Base-by-base conservation (phyloP, 2,888 invertebrate species). In the Drosophila pullipes region DNA sequence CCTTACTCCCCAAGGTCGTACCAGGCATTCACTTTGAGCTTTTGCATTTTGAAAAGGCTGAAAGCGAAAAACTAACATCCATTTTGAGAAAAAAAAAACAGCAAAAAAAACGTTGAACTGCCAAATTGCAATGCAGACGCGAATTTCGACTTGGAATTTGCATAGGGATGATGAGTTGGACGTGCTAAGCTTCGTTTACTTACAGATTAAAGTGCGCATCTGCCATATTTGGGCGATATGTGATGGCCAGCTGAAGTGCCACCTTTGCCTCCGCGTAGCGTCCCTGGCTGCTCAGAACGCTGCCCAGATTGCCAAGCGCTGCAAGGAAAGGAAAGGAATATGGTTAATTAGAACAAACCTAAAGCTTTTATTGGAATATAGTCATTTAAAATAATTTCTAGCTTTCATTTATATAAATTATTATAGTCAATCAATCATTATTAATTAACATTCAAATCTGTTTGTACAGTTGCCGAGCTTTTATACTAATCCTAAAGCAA, bases 141-240 rank as follows among this genome's bases (percentile, higher is more conserved):
- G 60, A 79, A 72, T 72, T 79, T 66, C 47, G 78, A 41, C 74
- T 55, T 62, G 75, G 75, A 52, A 76, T 78, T 76, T 81, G 73
- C 83, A 81, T 73, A 68, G 62, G 54, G 69, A 60, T 73, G 76
- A 65, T 55, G 69, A 69, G 64, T 69, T 49, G 59, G 59, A 85
- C 72, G 83, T 79, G 83, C 41, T 35, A 73, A 63, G 74, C 64
- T 69, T 61, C 69, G 74, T 74, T 77, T 93, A 97, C 98, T 98
- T 94, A 99, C 98, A 98, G 95, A 94, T 99, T 99, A 94, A 99
- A 99, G 95, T 99, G 99, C 71, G 98, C 98, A 94, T 99, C 99
- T 68, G 99, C 99, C 98, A 99, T 99, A 94, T 98, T 99, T 28
- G 70, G 89, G 97, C 97, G 69, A 92, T 99, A 95, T 95, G 35